Evolutionary conservation across 2,797 vertebrate species (phyloP), one percentile per base, ranked within the genome.

Genomic region (Novumbra hubbsi): DNA sequence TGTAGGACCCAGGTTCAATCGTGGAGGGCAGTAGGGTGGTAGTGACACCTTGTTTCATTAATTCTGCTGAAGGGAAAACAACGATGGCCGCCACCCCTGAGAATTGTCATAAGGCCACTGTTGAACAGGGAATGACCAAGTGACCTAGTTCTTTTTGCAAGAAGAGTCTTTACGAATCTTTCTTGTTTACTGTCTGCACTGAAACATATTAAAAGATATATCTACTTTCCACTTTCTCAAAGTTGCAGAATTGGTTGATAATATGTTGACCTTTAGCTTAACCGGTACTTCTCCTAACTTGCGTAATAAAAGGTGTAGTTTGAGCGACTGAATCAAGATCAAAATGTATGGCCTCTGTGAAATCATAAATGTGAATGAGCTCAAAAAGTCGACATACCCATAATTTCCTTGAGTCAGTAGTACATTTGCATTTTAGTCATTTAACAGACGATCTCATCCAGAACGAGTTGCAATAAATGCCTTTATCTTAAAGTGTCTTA

Each of bases 111-210:
- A 60, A 67, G 27, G 27, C 60, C 65, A 72, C 14, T 72, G 70
- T 67, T 21, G 68, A 21, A 57, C 30, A 24, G 49, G 45, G 12
- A 74, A 72, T 65, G 74, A 76, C 62, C 74, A 76, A 76, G 70
- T 76, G 63, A 71, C 70, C 75, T 67, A 68, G 24, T 66, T 76
- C 0, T 2, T 38, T 64, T n/a, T 60, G 48, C 9, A 11, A 66
- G 7, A 14, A 14, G 32, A 45, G 24, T 57, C 24, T 24, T 48
- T 19, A 52, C 1, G 27, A 4, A 28, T 12, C 17, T 45, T 27
- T 63, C 14, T 24, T 55, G 24, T 62, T 71, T 68, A 41, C 70
- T 71, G 32, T 32, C 49, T 49, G 27, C 28, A 34, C 68, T 57
- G 14, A 24, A 60, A 5, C n/a, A n/a, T n/a, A n/a, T n/a, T n/a